Percentiles rank a stretch among this genome's conserved stretches.
Conservation (phyloP, 2,113 vertebrate species). For the Erythrocebus patas region DNA sequence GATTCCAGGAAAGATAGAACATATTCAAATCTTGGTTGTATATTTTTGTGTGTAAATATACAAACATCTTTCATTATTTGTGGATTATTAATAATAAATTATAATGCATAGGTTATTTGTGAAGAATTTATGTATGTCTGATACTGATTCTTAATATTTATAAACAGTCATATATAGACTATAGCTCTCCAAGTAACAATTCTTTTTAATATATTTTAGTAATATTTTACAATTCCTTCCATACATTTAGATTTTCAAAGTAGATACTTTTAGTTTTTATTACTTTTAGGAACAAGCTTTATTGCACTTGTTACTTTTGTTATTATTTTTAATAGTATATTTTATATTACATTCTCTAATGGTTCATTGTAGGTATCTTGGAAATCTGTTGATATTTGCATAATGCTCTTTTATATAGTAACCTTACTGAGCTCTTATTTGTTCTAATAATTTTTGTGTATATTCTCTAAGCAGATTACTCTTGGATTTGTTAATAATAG, state of each 20-base stretch:
- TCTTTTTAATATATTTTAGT: background rate
- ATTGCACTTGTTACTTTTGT: background rate
- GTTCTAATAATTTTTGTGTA: background rate
- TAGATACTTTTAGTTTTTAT: background rate
- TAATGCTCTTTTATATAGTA: background rate
- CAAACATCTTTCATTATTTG: background rate
- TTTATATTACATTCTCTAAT: background rate
- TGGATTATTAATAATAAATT: background rate
- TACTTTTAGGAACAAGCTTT: background rate
- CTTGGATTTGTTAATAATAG: background rate
- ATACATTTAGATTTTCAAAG: background rate
- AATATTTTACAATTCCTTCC: background rate
- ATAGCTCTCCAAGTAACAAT: background rate
- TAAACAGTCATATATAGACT: background rate
- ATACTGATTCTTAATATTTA: background rate
- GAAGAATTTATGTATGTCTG: background rate
- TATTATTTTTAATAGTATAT: background rate
- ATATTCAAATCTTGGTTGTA: background rate
- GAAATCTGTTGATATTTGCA: background rate
- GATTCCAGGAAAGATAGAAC: background rate
- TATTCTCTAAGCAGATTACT: background rate
- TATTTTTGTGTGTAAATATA: background rate
- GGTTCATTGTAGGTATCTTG: background rate
- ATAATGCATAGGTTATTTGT: background rate
- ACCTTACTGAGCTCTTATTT: background rate